Base-by-base conservation (phyloP, 2,113 vertebrate species). In the Lamprotornis superbus region DNA sequence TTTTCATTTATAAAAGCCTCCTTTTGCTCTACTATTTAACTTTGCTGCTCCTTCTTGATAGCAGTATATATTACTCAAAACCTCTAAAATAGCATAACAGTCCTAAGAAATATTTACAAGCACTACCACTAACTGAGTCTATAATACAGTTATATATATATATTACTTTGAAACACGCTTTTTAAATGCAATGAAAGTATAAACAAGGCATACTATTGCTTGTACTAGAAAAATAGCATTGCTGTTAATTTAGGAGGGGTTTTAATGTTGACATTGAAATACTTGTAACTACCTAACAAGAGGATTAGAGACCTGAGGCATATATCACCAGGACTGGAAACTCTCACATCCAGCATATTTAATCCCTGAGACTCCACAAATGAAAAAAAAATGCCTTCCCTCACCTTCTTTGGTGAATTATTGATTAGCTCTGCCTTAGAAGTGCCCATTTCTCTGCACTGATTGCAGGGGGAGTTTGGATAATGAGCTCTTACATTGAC, bases 321-420 rank as follows among this genome's bases (percentile, higher is more conserved):
- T 83, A 25, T 16, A 95, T 77, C 67, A 87, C 55, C 49, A 68
- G 31, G 81, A 91, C 89, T 83, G 75, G 77, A 90, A 76, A 53
- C 55, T 59, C 74, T 86, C 63, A 73, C 42, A 91, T 47, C 46
- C 87, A 85, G 24, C 42, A 24, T 90, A 94, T 83, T 70, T 88
- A 93, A 93, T 87, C 79, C 65, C 59, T 27, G 42, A 85, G 67
- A 47, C 42, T 89, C 69, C 28, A 50, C 42, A 83, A 83, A 91
- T 89, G 50, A 85, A 76, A 80, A 84, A 87, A 94, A 84, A 39
- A 63, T 63, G 61, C 37, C 71, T 93, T 83, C 75, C 63, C 23
- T 88, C 82, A 77, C 75, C 87, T 83, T 88, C 82, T 96, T 88
- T 88, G 93, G 93, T 90, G 82, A 95, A 95, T 94, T 94, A 94